Percentiles rank a stretch among this genome's conserved stretches.
Evolutionary conservation across 2,113 vertebrate species (phyloP).

Genomic region (Phocoena phocoena): DNA sequence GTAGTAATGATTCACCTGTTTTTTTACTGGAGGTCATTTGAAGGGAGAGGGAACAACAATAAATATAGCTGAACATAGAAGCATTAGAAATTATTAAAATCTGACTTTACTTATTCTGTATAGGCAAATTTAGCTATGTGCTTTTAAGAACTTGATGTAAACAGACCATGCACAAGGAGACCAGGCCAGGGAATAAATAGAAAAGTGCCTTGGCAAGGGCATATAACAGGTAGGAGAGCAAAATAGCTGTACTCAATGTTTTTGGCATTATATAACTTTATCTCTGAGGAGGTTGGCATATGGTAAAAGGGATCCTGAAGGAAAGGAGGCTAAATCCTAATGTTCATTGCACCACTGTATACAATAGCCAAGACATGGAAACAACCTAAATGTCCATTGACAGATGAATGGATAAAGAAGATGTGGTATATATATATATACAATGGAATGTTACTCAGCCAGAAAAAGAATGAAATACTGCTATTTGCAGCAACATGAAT

Average conservation of each 20-base stretch:
- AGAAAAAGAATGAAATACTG: background rate
- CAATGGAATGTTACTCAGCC: background rate
- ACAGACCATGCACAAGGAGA: background rate
- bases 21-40: slow-evolving; percentile 32
- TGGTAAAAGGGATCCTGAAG: background rate
- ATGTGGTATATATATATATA: background rate
- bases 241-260: background rate
- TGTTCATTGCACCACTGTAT: background rate
- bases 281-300: background rate
- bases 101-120: slow-evolving; percentile 8
- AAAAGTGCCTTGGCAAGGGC: background rate
- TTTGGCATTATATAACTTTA: background rate
- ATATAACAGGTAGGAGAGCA: background rate
- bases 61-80: background rate
- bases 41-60: background rate
- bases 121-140: background rate
- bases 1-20: background rate
- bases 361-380: background rate
- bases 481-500: background rate
- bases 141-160: background rate
- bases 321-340: background rate
- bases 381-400: background rate
- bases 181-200: background rate
- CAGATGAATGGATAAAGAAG: background rate
- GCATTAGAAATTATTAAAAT: slow-evolving; percentile 19